phyloP scores from a whole-genome alignment of 2,113 vertebrate genomes.

The Apeltes quadracus region DNA sequence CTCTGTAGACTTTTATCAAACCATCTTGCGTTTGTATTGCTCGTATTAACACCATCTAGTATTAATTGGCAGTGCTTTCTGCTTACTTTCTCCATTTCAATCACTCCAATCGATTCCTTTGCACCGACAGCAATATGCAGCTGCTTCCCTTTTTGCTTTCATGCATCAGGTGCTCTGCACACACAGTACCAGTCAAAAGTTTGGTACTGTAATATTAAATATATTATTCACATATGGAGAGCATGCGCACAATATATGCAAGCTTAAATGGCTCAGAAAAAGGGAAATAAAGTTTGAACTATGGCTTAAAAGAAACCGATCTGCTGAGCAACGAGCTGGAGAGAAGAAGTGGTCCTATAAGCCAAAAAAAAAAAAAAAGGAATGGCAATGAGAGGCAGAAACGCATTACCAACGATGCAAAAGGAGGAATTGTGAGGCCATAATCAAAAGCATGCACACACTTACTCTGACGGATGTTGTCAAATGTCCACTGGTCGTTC shows the following conservation, averaged over 20 bases:
- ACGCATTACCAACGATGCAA: conserved; percentile 28
- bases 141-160: conserved; percentile 22
- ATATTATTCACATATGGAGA: conserved; percentile 44
- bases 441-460: conserved; percentile 49
- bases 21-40: neutral
- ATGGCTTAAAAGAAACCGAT: conserved; percentile 41
- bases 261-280: conserved; percentile 41
- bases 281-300: conserved; percentile 45
- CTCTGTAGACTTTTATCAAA: neutral
- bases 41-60: neutral
- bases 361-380: neutral
- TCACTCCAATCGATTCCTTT: neutral
- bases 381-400: neutral
- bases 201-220: neutral
- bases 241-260: conserved; percentile 41
- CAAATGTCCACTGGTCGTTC: conserved; percentile 97
- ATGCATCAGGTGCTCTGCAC: conserved; percentile 25
- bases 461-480: conserved; percentile 97
- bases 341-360: conserved; percentile 13
- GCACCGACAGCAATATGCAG: neutral
- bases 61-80: neutral
- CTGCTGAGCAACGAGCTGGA: conserved; percentile 43
- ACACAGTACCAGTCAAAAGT: neutral
- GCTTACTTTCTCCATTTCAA: neutral
- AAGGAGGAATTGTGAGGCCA: conserved; percentile 9